Percentiles rank a stretch among this genome's conserved stretches.
These are phyloP conservation scores for Fregetta grallaria DNA, from an alignment of 2,113 vertebrate species.

Conservation along the genomic window DNA sequence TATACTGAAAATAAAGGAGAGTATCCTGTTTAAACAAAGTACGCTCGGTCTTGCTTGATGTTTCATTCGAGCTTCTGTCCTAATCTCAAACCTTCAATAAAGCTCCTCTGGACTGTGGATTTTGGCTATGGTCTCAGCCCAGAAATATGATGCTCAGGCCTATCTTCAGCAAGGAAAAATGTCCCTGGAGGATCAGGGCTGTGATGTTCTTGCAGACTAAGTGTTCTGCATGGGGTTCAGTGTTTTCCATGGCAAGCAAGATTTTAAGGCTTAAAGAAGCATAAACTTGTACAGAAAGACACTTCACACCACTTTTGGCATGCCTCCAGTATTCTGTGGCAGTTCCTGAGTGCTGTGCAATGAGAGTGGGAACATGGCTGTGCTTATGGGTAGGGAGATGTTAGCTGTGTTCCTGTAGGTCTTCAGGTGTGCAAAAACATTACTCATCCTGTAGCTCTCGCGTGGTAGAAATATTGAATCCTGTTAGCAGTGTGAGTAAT, in stretches of 20 bases:
- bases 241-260: background rate
- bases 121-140: background rate
- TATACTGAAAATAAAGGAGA: background rate
- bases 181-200: background rate
- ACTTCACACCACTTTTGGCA: background rate
- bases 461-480: background rate
- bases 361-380: background rate
- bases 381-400: background rate
- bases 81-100: background rate
- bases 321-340: background rate
- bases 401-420: background rate
- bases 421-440: background rate
- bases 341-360: background rate
- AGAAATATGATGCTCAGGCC: background rate
- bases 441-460: background rate
- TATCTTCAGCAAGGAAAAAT: background rate
- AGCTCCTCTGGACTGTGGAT: background rate
- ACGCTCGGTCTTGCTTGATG: background rate
- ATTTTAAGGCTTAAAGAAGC: background rate
- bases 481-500: constrained; percentile 1
- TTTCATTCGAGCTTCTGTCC: background rate
- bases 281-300: background rate
- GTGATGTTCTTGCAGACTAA: background rate
- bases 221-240: background rate
- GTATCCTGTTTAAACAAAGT: background rate